A percentile compares a stretch with the other conserved stretches of the same genome.
These are phyloP conservation scores for Falco columbarius DNA, from an alignment of 2,797 vertebrate genomes.

Conservation along the genomic window DNA sequence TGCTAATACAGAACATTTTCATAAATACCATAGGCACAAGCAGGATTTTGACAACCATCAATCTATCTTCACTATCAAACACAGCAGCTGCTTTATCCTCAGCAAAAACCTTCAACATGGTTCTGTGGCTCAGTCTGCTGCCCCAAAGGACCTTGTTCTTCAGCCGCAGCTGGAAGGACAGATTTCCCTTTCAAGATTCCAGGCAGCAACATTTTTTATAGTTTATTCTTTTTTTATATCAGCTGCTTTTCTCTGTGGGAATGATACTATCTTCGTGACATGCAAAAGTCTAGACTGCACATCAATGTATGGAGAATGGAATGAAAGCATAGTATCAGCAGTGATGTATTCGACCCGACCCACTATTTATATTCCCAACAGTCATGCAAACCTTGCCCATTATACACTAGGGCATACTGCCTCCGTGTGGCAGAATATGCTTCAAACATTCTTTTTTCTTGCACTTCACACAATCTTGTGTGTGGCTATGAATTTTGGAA, in stretches of 20 bases:
- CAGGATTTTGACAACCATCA: constrained; percentile 33
- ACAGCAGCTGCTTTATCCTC: constrained; percentile 25
- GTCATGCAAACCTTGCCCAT: neutral
- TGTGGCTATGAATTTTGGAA: neutral
- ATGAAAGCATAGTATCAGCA: neutral
- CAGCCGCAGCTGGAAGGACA: neutral
- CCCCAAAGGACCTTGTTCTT: neutral
- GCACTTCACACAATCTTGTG: neutral
- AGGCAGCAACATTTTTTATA: neutral
- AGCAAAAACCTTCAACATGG: neutral
- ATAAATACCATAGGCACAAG: constrained; percentile 45
- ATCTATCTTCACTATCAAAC: constrained; percentile 3
- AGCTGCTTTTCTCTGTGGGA: constrained; percentile 16
- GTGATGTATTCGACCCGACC: neutral
- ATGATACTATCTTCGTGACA: neutral
- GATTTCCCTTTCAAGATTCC: constrained; percentile 1
- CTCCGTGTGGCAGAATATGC: constrained; percentile 36
- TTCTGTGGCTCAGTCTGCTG: neutral
- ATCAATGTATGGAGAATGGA: neutral
- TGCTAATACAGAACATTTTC: constrained; percentile 2
- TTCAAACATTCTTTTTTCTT: neutral
- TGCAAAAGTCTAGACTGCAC: constrained; percentile 15
- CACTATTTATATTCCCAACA: neutral
- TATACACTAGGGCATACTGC: constrained; percentile 30
- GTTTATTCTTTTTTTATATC: neutral